Percentiles rank a stretch among this genome's conserved stretches.
phyloP scores from a whole-genome alignment of 2,113 vertebrate genomes.

The Trematomus loennbergii region DNA sequence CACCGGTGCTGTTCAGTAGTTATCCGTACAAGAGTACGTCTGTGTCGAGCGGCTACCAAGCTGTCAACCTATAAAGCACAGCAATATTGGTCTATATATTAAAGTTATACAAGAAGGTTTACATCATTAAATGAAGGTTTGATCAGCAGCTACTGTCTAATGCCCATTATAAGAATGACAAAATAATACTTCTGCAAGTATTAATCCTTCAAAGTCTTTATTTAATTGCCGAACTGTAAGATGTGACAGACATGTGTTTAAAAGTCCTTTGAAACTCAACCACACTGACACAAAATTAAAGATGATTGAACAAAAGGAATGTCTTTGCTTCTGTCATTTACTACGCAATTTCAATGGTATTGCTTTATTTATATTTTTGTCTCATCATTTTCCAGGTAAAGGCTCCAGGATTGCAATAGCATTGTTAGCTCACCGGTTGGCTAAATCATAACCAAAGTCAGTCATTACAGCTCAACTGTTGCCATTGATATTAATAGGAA shows the following conservation, averaged over 20 bases:
- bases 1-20: constrained; percentile 16
- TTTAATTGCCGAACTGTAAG: constrained; percentile 6
- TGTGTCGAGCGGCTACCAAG: constrained; percentile 8
- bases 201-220: background rate
- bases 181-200: background rate
- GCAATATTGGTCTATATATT: background rate
- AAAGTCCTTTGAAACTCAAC: constrained; percentile 26
- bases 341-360: constrained; percentile 22
- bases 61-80: constrained; percentile 17
- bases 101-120: constrained; percentile 11
- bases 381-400: background rate
- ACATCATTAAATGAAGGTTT: constrained; percentile 2
- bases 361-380: constrained; percentile 13
- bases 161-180: background rate
- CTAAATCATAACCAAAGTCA: constrained; percentile 64
- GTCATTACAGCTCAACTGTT: constrained; percentile 57
- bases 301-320: constrained; percentile 39
- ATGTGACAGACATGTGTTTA: constrained; percentile 5
- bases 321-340: constrained; percentile 22
- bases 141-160: background rate
- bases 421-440: constrained; percentile 30
- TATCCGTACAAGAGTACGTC: constrained; percentile 13
- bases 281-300: constrained; percentile 32
- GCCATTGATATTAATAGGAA: constrained; percentile 62
- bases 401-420: too few species aligned